Evolutionary conservation across 1,140 invertebrate species (phyloP), one percentile per base, ranked within the genome.

Genomic region (Drosophila bifasciata): DNA sequence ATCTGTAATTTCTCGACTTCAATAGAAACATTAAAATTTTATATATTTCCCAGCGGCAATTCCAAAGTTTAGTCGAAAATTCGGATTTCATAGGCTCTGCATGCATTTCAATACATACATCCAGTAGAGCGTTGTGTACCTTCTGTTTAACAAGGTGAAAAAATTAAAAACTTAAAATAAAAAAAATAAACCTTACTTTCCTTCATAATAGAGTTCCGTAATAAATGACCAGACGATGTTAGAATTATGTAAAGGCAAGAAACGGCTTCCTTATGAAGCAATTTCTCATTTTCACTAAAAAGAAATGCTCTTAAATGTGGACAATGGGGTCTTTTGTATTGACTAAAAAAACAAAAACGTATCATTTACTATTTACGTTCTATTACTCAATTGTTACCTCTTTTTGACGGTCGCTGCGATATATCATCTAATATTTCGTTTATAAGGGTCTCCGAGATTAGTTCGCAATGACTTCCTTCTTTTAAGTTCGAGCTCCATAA

Each of bases 401-500:
- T 13, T 41, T n/a, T 25, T n/a, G n/a, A 13, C 5, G 11, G 19
- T 19, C 7, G 41, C 7, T 46, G 45, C 9, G 8, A 17, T 16
- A 79, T n/a, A 45, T 79, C 76, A 11, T 49, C n/a, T 0, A 79
- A 40, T 41, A 79, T 15, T 59, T 63, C 50, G 25, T 63, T 63
- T 15, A 79, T 41, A 39, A 79, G 41, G 2, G 25, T 15, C 16
- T 76, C 76, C 25, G 56, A 44, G 25, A 79, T 56, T 25, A 70
- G 48, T 44, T 69, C 76, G 7, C 45, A 70, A 39, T 79, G 77
- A 19, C 71, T 80, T 55, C 76, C 76, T 45, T 79, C 76, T 19
- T 23, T 48, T 8, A 79, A 46, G 2, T 39, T 76, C 4, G 45
- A 51, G 21, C 79, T 40, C 76, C 76, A 79, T 11, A 79, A 41